These are phyloP conservation scores for Eulemur rubriventer DNA, from an alignment of 2,797 vertebrate genomes.

Conservation along the genomic window DNA sequence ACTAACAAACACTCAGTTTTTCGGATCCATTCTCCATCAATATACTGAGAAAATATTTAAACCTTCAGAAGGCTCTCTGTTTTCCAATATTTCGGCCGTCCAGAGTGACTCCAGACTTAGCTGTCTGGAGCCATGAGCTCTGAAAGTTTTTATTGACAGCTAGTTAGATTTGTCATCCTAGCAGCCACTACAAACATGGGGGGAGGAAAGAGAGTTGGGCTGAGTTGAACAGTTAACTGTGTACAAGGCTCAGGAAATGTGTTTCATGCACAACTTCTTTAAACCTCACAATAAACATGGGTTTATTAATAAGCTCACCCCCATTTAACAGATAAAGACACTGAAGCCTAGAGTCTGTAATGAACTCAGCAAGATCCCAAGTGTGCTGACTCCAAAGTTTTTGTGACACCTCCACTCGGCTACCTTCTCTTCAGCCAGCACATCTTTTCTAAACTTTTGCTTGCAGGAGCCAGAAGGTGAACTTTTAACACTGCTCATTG, in stretches of 20 bases:
- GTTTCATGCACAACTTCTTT: not conserved
- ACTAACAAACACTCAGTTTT: not conserved
- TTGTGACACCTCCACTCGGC: not conserved
- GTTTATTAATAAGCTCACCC: not conserved
- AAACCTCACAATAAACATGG: not conserved
- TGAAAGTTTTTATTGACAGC: not conserved
- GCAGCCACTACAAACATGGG: not conserved
- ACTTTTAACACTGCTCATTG: conserved; percentile 28
- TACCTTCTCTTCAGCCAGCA: not conserved
- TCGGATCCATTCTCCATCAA: not conserved
- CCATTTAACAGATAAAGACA: not conserved
- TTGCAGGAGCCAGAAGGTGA: conserved; percentile 27
- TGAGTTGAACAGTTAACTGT: not conserved
- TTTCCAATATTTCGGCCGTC: not conserved
- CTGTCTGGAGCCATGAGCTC: not conserved
- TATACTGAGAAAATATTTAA: not conserved
- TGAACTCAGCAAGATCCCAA: not conserved
- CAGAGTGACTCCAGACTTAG: not conserved
- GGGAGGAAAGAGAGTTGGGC: not conserved
- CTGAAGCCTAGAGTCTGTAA: not conserved
- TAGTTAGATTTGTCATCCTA: not conserved
- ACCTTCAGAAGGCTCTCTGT: not conserved
- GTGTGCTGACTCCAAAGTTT: not conserved
- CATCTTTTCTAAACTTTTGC: conserved; percentile 29
- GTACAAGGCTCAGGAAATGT: not conserved